Conservation (phyloP, 2,888 invertebrate genomes). For the Rhagium mordax region DNA sequence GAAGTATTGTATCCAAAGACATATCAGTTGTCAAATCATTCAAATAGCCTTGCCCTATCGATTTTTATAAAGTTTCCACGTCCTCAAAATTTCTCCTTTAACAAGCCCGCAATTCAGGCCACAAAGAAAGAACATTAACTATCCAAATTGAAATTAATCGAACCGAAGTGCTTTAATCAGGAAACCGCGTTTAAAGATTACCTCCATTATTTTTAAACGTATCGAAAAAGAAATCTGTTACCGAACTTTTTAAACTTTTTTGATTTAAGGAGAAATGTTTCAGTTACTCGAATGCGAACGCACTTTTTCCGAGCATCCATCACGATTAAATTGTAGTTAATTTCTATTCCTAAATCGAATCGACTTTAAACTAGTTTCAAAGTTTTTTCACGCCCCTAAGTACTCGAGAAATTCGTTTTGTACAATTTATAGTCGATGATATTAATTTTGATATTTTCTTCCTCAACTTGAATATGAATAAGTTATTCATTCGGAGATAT, state of each 20-base stretch:
- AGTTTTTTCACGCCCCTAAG: neutral
- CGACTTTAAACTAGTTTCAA: neutral
- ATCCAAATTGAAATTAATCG: conserved; percentile 35
- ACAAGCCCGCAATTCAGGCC: neutral
- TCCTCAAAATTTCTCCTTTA: neutral
- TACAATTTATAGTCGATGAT: no score
- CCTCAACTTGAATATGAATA: no score
- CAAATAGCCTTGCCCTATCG: neutral
- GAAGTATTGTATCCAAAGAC: no score
- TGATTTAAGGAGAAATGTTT: neutral
- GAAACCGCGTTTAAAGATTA: conserved; percentile 21
- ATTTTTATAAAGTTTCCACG: neutral
- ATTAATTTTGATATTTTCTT: no score
- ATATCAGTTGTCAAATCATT: neutral
- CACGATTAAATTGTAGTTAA: conserved; percentile 6
- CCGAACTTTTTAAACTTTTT: conserved; percentile 16
- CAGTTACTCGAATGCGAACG: neutral
- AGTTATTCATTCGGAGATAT: neutral
- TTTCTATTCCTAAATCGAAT: neutral
- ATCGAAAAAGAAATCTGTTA: conserved; percentile 1
- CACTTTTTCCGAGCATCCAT: neutral
- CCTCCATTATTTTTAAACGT: conserved; percentile 24
- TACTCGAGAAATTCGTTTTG: no score
- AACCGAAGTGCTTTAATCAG: conserved; percentile 28
- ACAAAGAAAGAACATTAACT: conserved; percentile 22